Percentiles rank a stretch among this genome's conserved stretches.
phyloP scores from a whole-genome alignment of 2,113 vertebrate species.

The Amblyornis subalaris region DNA sequence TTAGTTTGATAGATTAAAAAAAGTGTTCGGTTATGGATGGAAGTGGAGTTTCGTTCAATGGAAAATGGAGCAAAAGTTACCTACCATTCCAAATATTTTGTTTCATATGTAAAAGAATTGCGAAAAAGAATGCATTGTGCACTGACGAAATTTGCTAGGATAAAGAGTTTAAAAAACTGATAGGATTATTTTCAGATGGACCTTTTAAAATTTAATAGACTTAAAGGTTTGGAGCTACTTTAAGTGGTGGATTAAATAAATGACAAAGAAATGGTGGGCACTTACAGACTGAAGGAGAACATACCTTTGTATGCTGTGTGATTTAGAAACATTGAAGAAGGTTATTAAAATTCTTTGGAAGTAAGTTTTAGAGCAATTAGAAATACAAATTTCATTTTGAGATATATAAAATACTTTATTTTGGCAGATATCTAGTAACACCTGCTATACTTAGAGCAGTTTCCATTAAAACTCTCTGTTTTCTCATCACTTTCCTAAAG shows the following conservation, averaged over 20 bases:
- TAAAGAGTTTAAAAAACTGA: not conserved
- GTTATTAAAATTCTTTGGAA: not conserved
- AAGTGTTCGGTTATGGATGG: not conserved
- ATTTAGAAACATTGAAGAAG: not conserved
- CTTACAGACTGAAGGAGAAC: not conserved
- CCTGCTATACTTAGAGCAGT: not conserved
- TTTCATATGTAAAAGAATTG: not conserved
- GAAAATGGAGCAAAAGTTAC: not conserved
- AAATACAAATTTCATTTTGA: not conserved
- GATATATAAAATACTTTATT: not conserved
- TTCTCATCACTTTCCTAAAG: not conserved
- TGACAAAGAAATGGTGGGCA: not conserved
- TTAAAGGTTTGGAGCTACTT: not conserved
- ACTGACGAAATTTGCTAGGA: not conserved
- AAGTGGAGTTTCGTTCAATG: not conserved
- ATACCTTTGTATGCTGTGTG: not conserved
- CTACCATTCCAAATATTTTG: not conserved
- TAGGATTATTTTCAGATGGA: not conserved
- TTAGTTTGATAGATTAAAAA: not conserved
- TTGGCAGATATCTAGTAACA: not conserved
- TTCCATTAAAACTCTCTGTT: not conserved
- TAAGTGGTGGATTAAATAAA: not conserved
- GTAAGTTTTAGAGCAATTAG: not conserved
- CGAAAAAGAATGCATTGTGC: not conserved
- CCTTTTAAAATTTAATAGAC: not conserved